Base-by-base conservation (phyloP, 23 tunicate species). In the Clavelina lepadiformis region DNA sequence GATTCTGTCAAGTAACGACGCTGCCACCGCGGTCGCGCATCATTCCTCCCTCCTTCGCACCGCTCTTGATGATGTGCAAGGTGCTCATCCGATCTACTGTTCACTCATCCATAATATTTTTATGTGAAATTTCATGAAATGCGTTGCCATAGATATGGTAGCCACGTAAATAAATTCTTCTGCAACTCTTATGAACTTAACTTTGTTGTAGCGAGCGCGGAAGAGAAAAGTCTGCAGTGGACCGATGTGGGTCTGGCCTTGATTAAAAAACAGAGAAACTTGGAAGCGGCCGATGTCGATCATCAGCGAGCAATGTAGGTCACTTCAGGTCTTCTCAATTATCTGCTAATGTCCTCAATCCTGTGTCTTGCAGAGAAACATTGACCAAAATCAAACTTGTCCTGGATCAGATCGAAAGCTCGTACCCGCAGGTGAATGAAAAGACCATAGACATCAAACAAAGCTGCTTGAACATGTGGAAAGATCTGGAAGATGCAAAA, bases 171-270 rank as follows among this genome's bases (percentile, higher is more conserved):
- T 57, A n/a, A n/a, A n/a, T n/a, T n/a, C n/a, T n/a, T n/a, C n/a
- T 49, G 3, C 24, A 21, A 2, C 2, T 27, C 5, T 15, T 41
- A 15, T 41, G 11, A 15, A 2, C 22, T 49, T 49, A 49, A 49
- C 55, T 27, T 2, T 2, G 13, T 38, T 45, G 0, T 58, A 66
- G 74, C 59, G 2, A 32, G 15, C 47, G 38, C 77, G n/a, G 47
- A 59, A 1, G 81, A 75, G 51, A 83, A 83, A 35, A 84, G 68
- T 27, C 28, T 44, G 28, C 77, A 76, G 47, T 84, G 93, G 93
- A 53, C 23, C 26, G 83, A 76, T 38, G 76, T 84, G 28, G 44
- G 63, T 3, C 37, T 33, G n/a, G 78, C 81, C 8, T 38, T 54
- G 1, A 51, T 37, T 35, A 67, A 69, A 41, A 84, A 65, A 56